Evolutionary conservation across 2,888 invertebrate species (phyloP).

Genomic region (Alviniconcha strummeri): DNA sequence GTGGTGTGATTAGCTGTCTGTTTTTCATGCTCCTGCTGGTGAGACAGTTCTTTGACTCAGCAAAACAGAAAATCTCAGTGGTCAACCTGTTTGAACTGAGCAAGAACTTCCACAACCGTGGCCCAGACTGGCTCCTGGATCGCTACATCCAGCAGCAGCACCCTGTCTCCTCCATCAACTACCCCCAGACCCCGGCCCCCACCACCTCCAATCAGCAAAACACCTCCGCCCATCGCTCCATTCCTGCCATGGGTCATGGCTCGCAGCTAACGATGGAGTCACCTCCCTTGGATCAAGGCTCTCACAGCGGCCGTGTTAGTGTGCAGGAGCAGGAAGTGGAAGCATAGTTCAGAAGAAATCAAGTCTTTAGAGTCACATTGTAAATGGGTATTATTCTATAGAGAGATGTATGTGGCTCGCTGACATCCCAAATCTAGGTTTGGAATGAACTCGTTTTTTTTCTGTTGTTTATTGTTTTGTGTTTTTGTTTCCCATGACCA

Average conservation of each 20-base stretch:
- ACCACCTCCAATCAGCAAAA: constrained; percentile 46
- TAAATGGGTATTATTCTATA: too few relatives aligned
- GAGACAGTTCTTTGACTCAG: constrained; percentile 25
- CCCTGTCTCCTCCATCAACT: constrained; percentile 50
- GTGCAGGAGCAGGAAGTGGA: constrained; percentile 35
- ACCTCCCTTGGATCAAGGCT: constrained; percentile 6
- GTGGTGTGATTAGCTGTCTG: too few relatives aligned
- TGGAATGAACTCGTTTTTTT: too few relatives aligned
- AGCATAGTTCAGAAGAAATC: constrained; percentile 27
- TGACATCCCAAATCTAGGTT: too few relatives aligned
- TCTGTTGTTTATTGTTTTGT: too few relatives aligned
- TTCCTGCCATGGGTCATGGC: background rate
- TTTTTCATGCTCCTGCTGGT: too few relatives aligned
- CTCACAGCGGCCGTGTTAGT: constrained; percentile 25
- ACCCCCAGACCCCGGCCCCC: constrained; percentile 53
- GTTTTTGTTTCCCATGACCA: too few relatives aligned
- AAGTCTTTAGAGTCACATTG: too few relatives aligned
- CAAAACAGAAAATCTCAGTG: constrained; percentile 65
- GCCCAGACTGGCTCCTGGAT: constrained; percentile 67
- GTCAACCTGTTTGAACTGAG: constrained; percentile 72
- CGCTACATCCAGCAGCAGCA: constrained; percentile 65
- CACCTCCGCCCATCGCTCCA: constrained; percentile 13
- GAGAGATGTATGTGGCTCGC: too few relatives aligned
- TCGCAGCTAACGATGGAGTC: constrained; percentile 18
- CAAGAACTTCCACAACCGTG: constrained; percentile 63